Evolutionary conservation across 2,888 invertebrate species (phyloP).

Genomic region (Bibio marci): DNA sequence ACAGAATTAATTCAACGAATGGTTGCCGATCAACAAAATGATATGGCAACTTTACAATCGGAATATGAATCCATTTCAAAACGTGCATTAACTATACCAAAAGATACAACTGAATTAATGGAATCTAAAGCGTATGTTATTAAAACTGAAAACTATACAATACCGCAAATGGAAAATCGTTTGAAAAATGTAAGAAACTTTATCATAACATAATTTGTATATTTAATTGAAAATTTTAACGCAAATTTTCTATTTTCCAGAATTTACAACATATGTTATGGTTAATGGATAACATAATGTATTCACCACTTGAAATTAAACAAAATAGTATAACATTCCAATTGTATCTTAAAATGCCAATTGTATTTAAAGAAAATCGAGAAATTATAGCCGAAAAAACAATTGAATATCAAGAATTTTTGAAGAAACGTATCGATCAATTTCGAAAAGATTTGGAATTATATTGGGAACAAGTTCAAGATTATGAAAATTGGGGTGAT

Average conservation of each 20-base stretch:
- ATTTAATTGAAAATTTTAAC: not conserved
- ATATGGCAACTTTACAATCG: constrained; percentile 65
- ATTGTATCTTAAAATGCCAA: constrained; percentile 70
- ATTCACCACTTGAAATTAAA: constrained; percentile 72
- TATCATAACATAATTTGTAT: not conserved
- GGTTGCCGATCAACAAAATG: constrained; percentile 61
- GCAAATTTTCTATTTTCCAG: constrained; percentile 8
- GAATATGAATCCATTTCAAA: constrained; percentile 70
- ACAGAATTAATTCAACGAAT: constrained; percentile 54
- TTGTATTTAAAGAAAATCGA: constrained; percentile 68
- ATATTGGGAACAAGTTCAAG: constrained; percentile 65
- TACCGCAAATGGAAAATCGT: constrained; percentile 59
- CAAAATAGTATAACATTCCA: constrained; percentile 76
- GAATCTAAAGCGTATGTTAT: constrained; percentile 59
- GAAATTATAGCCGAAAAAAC: constrained; percentile 65
- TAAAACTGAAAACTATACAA: constrained; percentile 50
- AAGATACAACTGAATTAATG: constrained; percentile 74
- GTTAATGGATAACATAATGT: constrained; percentile 62
- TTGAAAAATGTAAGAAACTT: constrained; percentile 34
- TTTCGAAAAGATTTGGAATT: constrained; percentile 68
- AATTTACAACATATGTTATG: constrained; percentile 58
- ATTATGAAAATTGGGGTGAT: constrained; percentile 77
- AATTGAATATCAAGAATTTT: constrained; percentile 66
- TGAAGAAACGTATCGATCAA: constrained; percentile 60
- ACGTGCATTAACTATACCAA: constrained; percentile 60